These are phyloP conservation scores for Agrilus mali DNA, from an alignment of 2,888 invertebrate genomes.

Conservation along the genomic window DNA sequence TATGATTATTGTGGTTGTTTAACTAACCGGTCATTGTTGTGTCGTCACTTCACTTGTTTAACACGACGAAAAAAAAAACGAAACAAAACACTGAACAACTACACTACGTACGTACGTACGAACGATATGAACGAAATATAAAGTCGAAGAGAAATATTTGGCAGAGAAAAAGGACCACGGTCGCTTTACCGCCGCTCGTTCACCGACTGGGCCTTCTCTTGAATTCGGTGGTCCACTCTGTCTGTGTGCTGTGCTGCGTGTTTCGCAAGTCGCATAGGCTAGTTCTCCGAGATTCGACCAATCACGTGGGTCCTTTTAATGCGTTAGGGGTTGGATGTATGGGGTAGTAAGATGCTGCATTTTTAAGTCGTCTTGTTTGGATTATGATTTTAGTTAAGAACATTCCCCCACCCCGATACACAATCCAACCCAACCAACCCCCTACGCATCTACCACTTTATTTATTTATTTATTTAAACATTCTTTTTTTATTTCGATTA, in stretches of 20 bases:
- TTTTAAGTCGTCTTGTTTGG: constrained; percentile 24
- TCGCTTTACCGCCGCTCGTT: constrained; percentile 22
- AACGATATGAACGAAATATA: background rate
- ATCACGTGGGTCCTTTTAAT: constrained; percentile 29
- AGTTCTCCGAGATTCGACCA: constrained; percentile 28
- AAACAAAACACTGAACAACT: background rate
- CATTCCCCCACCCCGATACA: no score
- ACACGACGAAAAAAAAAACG: no score
- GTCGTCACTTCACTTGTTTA: no score
- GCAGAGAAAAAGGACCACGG: background rate
- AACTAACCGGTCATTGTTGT: no score
- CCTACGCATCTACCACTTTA: no score
- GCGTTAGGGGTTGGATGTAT: constrained; percentile 28
- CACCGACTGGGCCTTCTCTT: constrained; percentile 25
- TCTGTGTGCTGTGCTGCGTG: constrained; percentile 26
- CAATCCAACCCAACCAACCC: no score
- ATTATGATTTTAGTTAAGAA: constrained; percentile 12
- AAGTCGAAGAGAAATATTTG: background rate
- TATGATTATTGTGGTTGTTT: background rate
- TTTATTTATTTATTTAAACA: no score
- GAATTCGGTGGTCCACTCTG: constrained; percentile 26
- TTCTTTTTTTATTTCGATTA: no score
- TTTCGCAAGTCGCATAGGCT: constrained; percentile 31
- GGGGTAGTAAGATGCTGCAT: constrained; percentile 32
- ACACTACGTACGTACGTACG: no score